A percentile compares a stretch with the other conserved stretches of the same genome.
Evolutionary conservation across 2,888 invertebrate genomes (phyloP).

Genomic region (Strigamia maritima): DNA sequence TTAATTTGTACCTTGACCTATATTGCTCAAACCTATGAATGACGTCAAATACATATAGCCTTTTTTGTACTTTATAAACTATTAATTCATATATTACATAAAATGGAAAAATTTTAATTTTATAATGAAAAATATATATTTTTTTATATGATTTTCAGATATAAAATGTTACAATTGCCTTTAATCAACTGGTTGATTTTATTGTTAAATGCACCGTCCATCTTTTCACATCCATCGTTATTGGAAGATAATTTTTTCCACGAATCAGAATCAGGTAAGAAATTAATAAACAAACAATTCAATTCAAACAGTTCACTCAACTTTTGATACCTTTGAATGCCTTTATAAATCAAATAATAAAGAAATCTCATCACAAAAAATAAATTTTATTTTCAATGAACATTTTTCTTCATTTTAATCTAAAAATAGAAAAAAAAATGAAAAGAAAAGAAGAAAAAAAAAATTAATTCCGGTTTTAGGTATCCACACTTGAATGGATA

Average conservation of each 20-base stretch:
- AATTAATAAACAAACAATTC: background rate
- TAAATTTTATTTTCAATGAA: background rate
- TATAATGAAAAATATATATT: background rate
- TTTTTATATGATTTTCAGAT: background rate
- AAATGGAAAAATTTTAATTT: background rate
- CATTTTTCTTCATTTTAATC: no score
- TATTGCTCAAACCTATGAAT: constrained; percentile 23
- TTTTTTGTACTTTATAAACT: background rate
- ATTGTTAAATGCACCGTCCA: background rate
- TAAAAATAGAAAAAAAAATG: no score
- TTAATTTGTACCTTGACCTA: constrained; percentile 32
- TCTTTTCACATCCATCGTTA: constrained; percentile 1
- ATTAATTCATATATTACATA: background rate
- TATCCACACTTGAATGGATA: background rate
- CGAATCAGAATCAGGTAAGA: background rate
- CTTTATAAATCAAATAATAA: no score
- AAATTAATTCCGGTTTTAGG: constrained; percentile 5
- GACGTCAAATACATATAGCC: constrained; percentile 7
- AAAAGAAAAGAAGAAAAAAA: background rate
- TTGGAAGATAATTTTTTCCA: background rate
- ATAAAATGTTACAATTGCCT: constrained; percentile 5
- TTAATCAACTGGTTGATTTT: background rate
- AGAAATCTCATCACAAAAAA: background rate
- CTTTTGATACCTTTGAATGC: background rate
- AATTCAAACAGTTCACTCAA: constrained; percentile 18